Evolutionary conservation across 2,797 vertebrate species (phyloP), one percentile per base, ranked within the genome.

Genomic region (Sylvilagus floridanus): DNA sequence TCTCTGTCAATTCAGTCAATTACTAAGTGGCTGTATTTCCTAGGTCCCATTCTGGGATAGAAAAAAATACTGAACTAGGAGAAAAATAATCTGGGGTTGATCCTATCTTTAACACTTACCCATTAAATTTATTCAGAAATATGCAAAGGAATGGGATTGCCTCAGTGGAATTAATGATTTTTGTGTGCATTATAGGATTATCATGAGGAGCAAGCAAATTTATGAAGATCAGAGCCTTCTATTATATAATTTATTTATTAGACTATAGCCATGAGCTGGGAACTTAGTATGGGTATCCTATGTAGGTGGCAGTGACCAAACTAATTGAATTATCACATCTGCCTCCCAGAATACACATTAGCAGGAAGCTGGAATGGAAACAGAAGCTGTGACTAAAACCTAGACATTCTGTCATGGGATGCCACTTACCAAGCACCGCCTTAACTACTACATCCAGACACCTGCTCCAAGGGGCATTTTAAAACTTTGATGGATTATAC

Each of bases 1-100:
- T 77, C 62, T n/a, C 37, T 91, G 50, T 72, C 35, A 94, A 69
- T 77, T 93, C 42, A 81, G 62, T 65, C 28, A 82, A 52, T 69
- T 84, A 75, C 69, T 24, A 9, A 82, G 24, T 5, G 12, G 35
- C 28, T 62, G 32, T 92, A 90, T 83, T 94, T 93, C 21, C 84
- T 82, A 79, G 50, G 5, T n/a, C 24, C 60, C 24, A 32, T 83
- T 92, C 37, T 88, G 17, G 2, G 60, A 82, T 16, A 72, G 11
- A 21, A 78, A 60, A 66, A 54, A 47, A 50, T 88, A 88, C 7
- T 90, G 75, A 92, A 66, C 71, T 81, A 72, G 37, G 37, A 87
- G 57, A 69, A 68, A 95, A 71, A 14, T 35, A 22, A 63, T 63
- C n/a, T 52, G 54, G 21, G 50, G 24, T 76, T 71, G 79, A 68